phyloP scores from a whole-genome alignment of 64 coral and sea anemone species.

The Astreopora myriophthalma region DNA sequence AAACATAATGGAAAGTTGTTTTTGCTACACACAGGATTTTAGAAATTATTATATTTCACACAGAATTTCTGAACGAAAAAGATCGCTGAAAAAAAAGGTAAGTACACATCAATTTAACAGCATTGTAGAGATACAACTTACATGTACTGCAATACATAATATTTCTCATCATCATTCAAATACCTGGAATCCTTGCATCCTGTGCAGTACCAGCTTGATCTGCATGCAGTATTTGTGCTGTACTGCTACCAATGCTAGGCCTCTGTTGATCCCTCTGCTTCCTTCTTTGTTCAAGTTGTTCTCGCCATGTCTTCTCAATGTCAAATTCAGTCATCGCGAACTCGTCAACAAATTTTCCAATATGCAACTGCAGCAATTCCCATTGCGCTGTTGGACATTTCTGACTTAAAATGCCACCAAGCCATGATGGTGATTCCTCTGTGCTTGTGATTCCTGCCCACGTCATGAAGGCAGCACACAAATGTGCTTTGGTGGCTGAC shows the following conservation, averaged over 20 bases:
- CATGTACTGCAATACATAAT: neutral
- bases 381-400: neutral
- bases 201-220: neutral
- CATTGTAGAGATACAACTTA: neutral
- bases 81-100: neutral
- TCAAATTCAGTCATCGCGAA: slow-evolving; percentile 54
- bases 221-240: neutral
- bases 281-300: slow-evolving; percentile 36
- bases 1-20: no score
- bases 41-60: neutral
- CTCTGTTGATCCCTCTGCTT: neutral
- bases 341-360: slow-evolving; percentile 62
- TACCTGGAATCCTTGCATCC: neutral
- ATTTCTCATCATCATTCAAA: neutral
- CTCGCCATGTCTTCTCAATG: slow-evolving; percentile 47
- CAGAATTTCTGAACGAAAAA: no score
- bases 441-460: neutral
- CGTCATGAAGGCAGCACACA: slow-evolving; percentile 48
- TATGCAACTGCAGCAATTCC: neutral
- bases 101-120: neutral
- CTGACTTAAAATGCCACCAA: neutral
- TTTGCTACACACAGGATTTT: neutral
- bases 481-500: slow-evolving; percentile 61
- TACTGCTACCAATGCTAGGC: neutral
- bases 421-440: slow-evolving; percentile 4